Conservation (phyloP, 2,113 vertebrate genomes). For the Murina feae region DNA sequence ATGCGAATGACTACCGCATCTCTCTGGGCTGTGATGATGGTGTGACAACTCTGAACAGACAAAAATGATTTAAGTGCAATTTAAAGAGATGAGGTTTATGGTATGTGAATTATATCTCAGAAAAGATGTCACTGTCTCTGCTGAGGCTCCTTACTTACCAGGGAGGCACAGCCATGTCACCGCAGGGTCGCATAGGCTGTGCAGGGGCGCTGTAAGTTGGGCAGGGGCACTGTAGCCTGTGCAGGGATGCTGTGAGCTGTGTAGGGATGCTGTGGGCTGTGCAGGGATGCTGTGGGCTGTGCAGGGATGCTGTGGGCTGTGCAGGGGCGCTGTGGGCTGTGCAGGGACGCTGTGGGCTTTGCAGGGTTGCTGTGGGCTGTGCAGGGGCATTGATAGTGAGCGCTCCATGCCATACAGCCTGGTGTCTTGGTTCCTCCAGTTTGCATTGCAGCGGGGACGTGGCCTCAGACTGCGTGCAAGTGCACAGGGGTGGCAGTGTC, state of each 20-base stretch:
- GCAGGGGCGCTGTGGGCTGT: neutral
- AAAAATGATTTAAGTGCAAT: neutral
- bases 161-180: neutral
- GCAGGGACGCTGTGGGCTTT: neutral
- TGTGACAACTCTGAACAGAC: neutral
- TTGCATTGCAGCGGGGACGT: too few species aligned
- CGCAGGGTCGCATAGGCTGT: neutral
- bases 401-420: too few species aligned
- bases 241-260: neutral
- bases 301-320: too few species aligned
- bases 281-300: too few species aligned
- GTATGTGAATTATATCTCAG: neutral
- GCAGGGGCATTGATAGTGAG: too few species aligned
- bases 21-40: neutral
- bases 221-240: too few species aligned
- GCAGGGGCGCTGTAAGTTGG: neutral
- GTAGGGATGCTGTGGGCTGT: neutral
- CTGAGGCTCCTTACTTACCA: neutral
- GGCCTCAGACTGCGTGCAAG: neutral
- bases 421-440: neutral
- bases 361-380: too few species aligned
- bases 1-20: neutral
- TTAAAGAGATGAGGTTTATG: neutral
- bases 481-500: neutral
- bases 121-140: neutral